Percentiles rank a stretch among this genome's conserved stretches.
Conservation (phyloP, 2,888 invertebrate genomes). For the Gastrophysa polygoni region DNA sequence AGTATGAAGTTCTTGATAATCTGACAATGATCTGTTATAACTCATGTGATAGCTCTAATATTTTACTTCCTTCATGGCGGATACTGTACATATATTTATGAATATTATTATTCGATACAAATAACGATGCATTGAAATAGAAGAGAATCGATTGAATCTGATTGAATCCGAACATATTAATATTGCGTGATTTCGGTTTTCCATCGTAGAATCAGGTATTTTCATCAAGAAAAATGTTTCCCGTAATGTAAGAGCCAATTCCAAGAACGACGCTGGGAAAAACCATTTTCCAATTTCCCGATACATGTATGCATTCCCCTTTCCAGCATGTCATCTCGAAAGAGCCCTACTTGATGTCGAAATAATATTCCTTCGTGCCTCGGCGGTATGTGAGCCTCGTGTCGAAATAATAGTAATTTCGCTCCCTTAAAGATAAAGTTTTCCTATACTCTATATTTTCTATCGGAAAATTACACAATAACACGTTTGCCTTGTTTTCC, state of each 20-base stretch:
- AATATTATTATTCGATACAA: no score
- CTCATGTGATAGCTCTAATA: no score
- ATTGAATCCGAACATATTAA: no score
- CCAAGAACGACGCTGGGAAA: neutral
- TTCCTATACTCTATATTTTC: constrained; percentile 50
- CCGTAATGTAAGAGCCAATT: neutral
- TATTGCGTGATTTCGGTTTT: no score
- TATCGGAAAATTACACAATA: constrained; percentile 54
- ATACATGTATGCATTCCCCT: neutral
- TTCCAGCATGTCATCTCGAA: neutral
- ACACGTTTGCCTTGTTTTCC: constrained; percentile 42
- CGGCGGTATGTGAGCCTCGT: constrained; percentile 5
- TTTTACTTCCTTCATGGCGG: no score
- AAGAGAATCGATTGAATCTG: no score
- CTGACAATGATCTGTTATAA: no score
- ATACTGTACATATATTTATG: no score
- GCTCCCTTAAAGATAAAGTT: constrained; percentile 48
- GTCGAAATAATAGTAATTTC: constrained; percentile 33
- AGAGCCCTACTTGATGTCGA: constrained; percentile 22
- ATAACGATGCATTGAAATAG: no score
- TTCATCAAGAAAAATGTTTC: neutral
- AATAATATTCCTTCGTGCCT: constrained; percentile 33
- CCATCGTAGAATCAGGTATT: no score
- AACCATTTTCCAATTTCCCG: neutral
- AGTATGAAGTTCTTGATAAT: no score